Evolutionary conservation across 1,140 invertebrate genomes (phyloP), one percentile per base, ranked within the genome.

Genomic region (Andricus grossulariae): DNA sequence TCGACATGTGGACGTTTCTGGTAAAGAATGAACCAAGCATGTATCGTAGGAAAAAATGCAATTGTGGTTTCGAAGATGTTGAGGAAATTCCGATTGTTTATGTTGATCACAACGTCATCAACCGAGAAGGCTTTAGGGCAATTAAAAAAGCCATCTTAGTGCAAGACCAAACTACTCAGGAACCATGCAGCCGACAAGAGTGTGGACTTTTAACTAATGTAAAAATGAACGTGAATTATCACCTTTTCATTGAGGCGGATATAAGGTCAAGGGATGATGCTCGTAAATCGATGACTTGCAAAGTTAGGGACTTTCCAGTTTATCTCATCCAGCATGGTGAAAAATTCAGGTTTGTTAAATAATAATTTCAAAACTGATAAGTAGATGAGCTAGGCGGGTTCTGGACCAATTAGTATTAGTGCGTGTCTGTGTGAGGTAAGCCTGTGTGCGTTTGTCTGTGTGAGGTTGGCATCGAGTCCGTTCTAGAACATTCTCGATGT

Each of bases 1-100:
- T 55, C 10, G 16, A 55, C n/a, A 55, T 55, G 52, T 55, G 52
- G 52, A 55, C 52, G 19, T 55, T 55, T 55, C 19, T 55, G 19
- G 10, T 18, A 10, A 12, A 18, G 19, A 55, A 55, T 55, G 52
- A 55, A 10, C 52, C 52, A 15, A 55, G 52, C 10, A 55, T 13
- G 52, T 55, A n/a, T 55, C 19, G 7, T 8, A 18, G 7, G 2
- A 55, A 55, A 18, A 18, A 55, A 55, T 55, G n/a, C 52, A n/a
- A 18, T 18, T 55, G 52, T 10, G 52, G 52, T 16, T 55, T 18
- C 3, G n/a, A 8, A 7, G 15, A 55, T 7, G 19, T 18, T 55
- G 7, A 3, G 19, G 52, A 55, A 18, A 4, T 55, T 18, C 16
- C 52, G n/a, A 16, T 55, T 55, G n/a, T 55, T 18, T 3, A 18